Conservation (phyloP, 2,797 vertebrate species). For the Notoglanidium macrostoma region DNA sequence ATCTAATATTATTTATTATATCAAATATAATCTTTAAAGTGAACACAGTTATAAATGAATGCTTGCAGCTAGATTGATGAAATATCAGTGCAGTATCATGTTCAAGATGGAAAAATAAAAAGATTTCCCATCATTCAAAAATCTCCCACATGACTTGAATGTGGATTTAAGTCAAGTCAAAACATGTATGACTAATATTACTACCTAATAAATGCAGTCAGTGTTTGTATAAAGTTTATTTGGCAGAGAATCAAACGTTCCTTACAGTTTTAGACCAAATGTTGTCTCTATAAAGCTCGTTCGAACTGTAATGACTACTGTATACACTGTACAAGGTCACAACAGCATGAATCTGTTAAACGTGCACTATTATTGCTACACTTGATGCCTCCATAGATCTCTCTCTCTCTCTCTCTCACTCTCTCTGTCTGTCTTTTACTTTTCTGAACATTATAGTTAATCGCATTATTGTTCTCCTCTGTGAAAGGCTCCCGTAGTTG, state of each 20-base stretch:
- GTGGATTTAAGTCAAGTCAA: not conserved
- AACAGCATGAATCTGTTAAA: not conserved
- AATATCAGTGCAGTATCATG: not conserved
- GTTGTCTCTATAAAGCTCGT: not conserved
- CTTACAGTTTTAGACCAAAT: not conserved
- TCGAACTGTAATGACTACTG: not conserved
- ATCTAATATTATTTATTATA: too few species aligned
- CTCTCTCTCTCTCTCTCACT: slow-evolving; percentile 12
- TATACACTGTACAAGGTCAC: not conserved
- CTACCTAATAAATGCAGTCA: not conserved
- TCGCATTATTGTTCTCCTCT: slow-evolving; percentile 75
- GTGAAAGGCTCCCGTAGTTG: slow-evolving; percentile 65
- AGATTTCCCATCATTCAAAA: not conserved
- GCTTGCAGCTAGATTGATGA: not conserved
- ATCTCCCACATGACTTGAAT: not conserved
- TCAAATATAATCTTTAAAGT: not conserved
- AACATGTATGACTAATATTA: not conserved
- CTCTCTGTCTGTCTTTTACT: slow-evolving; percentile 53
- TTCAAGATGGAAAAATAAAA: not conserved
- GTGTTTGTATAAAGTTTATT: not conserved
- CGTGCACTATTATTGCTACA: not conserved
- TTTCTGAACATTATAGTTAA: slow-evolving; percentile 75
- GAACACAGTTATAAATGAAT: not conserved
- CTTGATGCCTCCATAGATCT: slow-evolving; percentile 23
- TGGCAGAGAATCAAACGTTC: not conserved